A percentile compares a stretch with the other conserved stretches of the same genome.
phyloP scores from a whole-genome alignment of 2,113 vertebrate genomes.

The Oreochromis aureus region DNA sequence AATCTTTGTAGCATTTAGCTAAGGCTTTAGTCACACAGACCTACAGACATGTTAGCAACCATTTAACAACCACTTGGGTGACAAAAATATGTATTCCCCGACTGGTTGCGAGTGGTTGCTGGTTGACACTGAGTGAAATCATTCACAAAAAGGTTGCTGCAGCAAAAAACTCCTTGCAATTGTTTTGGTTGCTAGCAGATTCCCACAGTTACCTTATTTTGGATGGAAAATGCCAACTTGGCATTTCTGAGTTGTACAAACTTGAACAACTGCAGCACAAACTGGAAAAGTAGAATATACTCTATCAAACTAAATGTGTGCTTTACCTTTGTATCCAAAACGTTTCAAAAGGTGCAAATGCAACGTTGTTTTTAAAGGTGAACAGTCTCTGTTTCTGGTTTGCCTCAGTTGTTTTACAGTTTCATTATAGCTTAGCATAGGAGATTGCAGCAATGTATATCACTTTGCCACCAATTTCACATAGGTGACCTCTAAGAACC shows the following conservation, averaged over 20 bases:
- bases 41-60: not conserved
- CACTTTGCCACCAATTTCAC: not conserved
- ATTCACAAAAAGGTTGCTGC: not conserved
- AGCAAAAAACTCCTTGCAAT: not conserved
- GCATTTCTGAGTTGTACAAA: not conserved
- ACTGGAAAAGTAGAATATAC: not conserved
- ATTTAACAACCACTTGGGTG: not conserved
- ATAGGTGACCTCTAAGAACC: not conserved
- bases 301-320: not conserved
- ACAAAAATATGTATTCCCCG: not conserved
- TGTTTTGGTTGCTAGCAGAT: not conserved
- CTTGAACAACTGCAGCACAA: not conserved
- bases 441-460: not conserved
- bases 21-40: not conserved
- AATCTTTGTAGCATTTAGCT: not conserved
- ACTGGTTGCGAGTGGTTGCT: not conserved
- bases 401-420: not conserved
- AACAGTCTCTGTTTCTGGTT: not conserved
- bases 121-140: not conserved
- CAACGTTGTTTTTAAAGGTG: not conserved
- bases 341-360: not conserved
- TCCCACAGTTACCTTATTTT: not conserved
- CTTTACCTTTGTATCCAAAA: not conserved
- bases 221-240: not conserved
- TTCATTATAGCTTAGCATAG: not conserved